Percentiles rank a stretch among this genome's conserved stretches.
These are phyloP conservation scores for Buathra laborator DNA, from an alignment of 2,888 invertebrate species.

Conservation along the genomic window DNA sequence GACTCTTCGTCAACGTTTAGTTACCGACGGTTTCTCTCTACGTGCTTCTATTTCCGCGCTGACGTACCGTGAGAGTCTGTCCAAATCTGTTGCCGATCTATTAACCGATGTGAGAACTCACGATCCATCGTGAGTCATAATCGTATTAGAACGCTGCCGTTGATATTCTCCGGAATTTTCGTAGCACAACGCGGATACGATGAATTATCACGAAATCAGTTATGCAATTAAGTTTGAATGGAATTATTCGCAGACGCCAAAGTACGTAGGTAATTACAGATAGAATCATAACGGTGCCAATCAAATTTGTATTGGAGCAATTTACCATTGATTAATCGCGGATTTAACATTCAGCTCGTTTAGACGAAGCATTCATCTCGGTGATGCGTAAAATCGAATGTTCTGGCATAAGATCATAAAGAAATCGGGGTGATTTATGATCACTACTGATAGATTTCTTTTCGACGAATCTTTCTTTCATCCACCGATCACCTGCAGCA, in stretches of 20 bases:
- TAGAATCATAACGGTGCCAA: not conserved
- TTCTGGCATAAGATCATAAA: not conserved
- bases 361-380: not conserved
- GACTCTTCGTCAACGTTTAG: slow-evolving; percentile 48
- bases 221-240: not conserved
- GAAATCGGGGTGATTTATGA: not conserved
- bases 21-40: slow-evolving; percentile 21
- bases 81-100: not conserved
- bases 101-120: slow-evolving; percentile 2
- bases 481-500: too few species aligned
- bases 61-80: not conserved
- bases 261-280: slow-evolving; percentile 10
- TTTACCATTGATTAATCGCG: not conserved
- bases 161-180: not conserved
- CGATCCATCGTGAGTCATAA: slow-evolving; percentile 5
- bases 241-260: not conserved
- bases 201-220: not conserved
- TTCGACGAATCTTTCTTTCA: not conserved
- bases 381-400: not conserved
- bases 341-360: not conserved
- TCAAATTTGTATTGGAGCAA: not conserved
- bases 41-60: slow-evolving; percentile 47
- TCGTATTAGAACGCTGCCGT: not conserved
- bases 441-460: not conserved
- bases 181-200: not conserved